Base-by-base conservation (phyloP, 2,113 vertebrate species). In the Phocoena phocoena region DNA sequence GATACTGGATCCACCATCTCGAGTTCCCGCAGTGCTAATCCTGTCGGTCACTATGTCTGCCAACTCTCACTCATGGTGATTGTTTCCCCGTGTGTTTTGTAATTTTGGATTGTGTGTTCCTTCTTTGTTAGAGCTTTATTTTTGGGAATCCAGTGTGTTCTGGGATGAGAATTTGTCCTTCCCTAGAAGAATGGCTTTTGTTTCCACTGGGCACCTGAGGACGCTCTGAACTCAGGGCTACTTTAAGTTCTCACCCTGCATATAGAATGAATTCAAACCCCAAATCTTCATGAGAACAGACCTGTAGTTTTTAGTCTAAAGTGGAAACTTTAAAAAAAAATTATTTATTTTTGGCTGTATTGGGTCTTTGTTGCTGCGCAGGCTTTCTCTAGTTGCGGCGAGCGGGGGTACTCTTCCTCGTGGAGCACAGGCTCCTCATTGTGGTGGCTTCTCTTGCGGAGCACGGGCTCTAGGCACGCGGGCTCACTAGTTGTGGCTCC, bases 1-100 rank as follows among this genome's bases (percentile, higher is more conserved):
- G 38, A 17, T 3, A 6, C 71, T 26, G 25, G n/a, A 2, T 7
- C 2, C 17, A 6, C 21, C 0, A 1, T 2, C 26, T 6, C 11
- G 4, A 23, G 81, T 18, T 76, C 33, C 82, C 1, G 5, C 14
- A 17, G 33, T 8, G 63, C 14, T 10, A 3, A 28, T 6, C 31
- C 62, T 1, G 5, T 10, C 0, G 3, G 23, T 5, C 1, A 3
- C 8, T 5, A 13, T 23, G 36, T 36, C 82, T 28, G 13, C 28
- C 15, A 0, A 8, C 44, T n/a, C 77, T 47, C 13, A 1, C 28
- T 18, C 25, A 3, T 0, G 20, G 21, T 20, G 31, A 47, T 38
- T 14, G 28, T 44, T 36, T 44, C 7, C 36, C 1, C 0, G 1
- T 0, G 3, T 33, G 50, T 14, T 84, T n/a, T 88, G 79, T 68